A percentile compares a stretch with the other conserved stretches of the same genome.
Evolutionary conservation across 1,140 invertebrate genomes (phyloP).

Genomic region (Subanguina moxae): DNA sequence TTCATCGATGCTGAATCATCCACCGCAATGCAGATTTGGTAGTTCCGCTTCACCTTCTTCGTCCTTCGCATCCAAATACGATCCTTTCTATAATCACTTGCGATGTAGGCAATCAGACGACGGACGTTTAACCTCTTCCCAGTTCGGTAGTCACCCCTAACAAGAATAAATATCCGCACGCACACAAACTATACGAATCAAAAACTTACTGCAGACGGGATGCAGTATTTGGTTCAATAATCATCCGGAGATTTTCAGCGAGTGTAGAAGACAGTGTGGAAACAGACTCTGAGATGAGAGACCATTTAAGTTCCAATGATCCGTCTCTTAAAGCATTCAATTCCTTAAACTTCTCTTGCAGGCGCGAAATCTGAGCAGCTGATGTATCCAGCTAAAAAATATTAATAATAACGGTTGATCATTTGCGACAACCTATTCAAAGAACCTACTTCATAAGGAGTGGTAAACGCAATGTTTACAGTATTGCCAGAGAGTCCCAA

Average conservation of each 20-base stretch:
- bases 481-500: background rate
- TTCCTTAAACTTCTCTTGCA: background rate
- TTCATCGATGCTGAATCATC: conserved; percentile 91
- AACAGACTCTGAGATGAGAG: conserved; percentile 65
- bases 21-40: conserved; percentile 90
- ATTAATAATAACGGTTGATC: too few relatives aligned
- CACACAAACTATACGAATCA: background rate
- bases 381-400: background rate
- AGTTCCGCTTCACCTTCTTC: conserved; percentile 88
- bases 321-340: background rate
- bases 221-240: conserved; percentile 88
- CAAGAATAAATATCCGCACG: conserved; percentile 11
- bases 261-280: conserved; percentile 75
- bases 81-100: conserved; percentile 95
- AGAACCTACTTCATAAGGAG: background rate
- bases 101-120: conserved; percentile 92
- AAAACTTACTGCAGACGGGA: conserved; percentile 70
- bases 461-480: background rate
- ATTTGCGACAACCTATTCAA: background rate
- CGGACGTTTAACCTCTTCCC: conserved; percentile 96
- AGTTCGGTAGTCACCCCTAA: conserved; percentile 87
- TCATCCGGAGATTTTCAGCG: conserved; percentile 84
- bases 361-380: background rate
- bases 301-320: conserved; percentile 60
- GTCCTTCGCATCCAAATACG: conserved; percentile 96